Evolutionary conservation across 2,888 invertebrate species (phyloP).

Genomic region (Norana najaformis): DNA sequence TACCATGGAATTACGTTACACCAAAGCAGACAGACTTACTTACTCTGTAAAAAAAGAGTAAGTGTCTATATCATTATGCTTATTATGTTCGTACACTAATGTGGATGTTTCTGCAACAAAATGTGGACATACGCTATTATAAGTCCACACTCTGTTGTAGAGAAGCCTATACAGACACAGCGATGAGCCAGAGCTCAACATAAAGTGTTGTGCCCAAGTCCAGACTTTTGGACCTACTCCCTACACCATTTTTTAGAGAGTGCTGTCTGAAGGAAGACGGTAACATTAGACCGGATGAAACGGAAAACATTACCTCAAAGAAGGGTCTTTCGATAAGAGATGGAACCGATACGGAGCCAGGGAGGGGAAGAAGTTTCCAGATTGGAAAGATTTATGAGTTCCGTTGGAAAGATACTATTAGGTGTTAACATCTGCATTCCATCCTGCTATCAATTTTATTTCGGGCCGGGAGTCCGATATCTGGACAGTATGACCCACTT

Average conservation of each 20-base stretch:
- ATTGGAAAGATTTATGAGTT: background rate
- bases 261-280: background rate
- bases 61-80: no score
- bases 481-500: constrained; percentile 1
- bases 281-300: background rate
- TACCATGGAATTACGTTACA: background rate
- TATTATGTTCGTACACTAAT: no score
- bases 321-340: background rate
- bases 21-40: background rate
- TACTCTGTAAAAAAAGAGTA: no score
- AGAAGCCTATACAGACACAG: no score
- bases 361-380: constrained; percentile 3
- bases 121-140: no score
- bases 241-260: no score
- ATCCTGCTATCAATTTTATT: constrained; percentile 13
- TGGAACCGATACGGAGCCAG: background rate
- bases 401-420: background rate
- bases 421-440: constrained; percentile 13
- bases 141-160: no score
- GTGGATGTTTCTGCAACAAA: no score
- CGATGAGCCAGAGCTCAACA: no score
- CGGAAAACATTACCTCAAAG: background rate
- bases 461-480: background rate
- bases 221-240: no score
- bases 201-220: no score